Percentiles rank a stretch among this genome's conserved stretches.
Evolutionary conservation across 2,113 vertebrate genomes (phyloP).

Genomic region (Lanius collurio): DNA sequence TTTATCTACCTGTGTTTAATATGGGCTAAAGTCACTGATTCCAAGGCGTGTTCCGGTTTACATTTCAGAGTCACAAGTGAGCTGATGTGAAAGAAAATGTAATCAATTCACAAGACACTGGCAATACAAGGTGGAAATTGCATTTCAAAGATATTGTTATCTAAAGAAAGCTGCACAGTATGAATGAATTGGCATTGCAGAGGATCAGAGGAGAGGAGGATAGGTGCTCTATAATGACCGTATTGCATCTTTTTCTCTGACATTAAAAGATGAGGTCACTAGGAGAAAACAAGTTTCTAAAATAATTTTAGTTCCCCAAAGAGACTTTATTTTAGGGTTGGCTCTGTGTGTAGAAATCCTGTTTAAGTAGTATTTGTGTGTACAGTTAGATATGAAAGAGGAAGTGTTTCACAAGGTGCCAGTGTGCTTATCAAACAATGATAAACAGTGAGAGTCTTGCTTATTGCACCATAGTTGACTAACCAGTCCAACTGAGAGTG

Average conservation of each 20-base stretch:
- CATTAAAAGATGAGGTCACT: not conserved
- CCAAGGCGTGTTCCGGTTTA: not conserved
- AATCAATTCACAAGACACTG: not conserved
- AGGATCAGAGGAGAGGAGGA: not conserved
- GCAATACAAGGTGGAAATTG: not conserved
- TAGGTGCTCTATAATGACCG: not conserved
- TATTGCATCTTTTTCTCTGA: not conserved
- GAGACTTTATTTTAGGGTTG: not conserved
- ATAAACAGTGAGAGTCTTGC: not conserved
- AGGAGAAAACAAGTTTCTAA: not conserved
- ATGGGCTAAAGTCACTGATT: not conserved
- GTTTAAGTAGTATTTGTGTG: not conserved
- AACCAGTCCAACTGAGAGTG: not conserved
- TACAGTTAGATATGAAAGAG: not conserved
- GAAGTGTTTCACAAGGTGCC: not conserved
- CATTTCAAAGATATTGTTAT: not conserved
- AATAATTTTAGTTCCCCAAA: not conserved
- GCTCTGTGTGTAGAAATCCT: not conserved
- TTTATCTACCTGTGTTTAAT: not conserved
- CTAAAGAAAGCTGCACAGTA: not conserved
- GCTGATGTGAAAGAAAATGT: not conserved
- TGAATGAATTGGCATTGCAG: not conserved
- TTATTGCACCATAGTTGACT: not conserved
- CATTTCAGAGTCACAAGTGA: not conserved
- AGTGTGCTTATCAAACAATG: not conserved